Base-by-base conservation (phyloP, 2,888 invertebrate genomes). In the Amiota minor region DNA sequence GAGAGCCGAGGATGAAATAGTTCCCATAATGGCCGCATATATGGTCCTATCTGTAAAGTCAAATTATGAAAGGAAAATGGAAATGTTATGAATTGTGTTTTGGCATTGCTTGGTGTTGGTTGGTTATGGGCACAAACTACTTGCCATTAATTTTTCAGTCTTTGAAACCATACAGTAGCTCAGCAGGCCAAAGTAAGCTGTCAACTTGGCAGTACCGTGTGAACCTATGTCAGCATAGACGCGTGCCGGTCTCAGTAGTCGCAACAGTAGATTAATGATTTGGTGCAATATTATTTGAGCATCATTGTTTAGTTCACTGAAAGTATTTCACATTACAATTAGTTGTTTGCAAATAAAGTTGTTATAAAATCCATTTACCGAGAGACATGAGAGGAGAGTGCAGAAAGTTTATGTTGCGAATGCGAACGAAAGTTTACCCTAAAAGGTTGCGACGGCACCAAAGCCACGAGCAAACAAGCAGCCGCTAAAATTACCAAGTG, bases 1-100 rank as follows among this genome's bases (percentile, higher is more conserved):
- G 97, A 96, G 77, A 98, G 92, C 83, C 96, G 95, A 1, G 98
- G 97, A 91, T 98, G 97, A 90, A 98, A 98, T 73, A 98, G 91
- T 81, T 97, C 96, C 98, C 98, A 98, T 56, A 98, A 91, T 85
- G 97, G 96, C 82, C 94, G 92, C 91, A 97, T 95, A 90, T 95
- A 96, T 80, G 95, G 95, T n/a, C 97, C 96, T 90, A 98, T 97
- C 97, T 97, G 90, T 1, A 91, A 71, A 64, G 20, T 46, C 53
- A n/a, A 71, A 56, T 47, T 67, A 2, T 35, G 11, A 18, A 49
- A 0, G 46, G 61, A 23, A 68, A 53, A 16, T 10, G n/a, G 12
- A 45, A n/a, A 55, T 53, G 14, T 14, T 14, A 53, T 2, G n/a
- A 14, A 2, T 23, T 1, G 3, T 23, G 3, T 2, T 23, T 23